These are phyloP conservation scores for Acrocyrtus sp. DNA, from an alignment of 2,888 invertebrate genomes.

Conservation along the genomic window DNA sequence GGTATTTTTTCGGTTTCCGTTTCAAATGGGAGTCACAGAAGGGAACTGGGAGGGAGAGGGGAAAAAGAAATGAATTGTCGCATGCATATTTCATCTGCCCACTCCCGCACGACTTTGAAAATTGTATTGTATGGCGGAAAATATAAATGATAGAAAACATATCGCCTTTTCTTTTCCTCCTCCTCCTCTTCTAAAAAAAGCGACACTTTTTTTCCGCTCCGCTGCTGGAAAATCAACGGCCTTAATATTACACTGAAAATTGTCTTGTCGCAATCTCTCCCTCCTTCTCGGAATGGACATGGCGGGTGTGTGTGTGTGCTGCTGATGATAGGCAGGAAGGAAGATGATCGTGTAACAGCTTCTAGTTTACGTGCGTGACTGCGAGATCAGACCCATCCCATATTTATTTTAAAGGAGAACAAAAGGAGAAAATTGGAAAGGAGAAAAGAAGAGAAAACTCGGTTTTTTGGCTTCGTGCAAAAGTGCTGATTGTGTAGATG, in stretches of 20 bases:
- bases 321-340: not conserved
- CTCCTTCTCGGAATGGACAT: not conserved
- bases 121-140: slow-evolving; percentile 20
- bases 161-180: slow-evolving; percentile 19
- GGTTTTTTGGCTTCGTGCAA: not conserved
- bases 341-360: not conserved
- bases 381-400: slow-evolving; percentile 8
- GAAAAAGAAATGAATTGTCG: slow-evolving; percentile 44
- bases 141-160: slow-evolving; percentile 47
- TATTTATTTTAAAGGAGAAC: slow-evolving; percentile 13
- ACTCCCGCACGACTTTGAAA: slow-evolving; percentile 11
- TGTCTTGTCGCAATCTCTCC: no score
- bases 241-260: no score
- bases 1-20: not conserved
- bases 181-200: not conserved
- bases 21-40: not conserved
- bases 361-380: not conserved
- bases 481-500: not conserved
- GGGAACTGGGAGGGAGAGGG: not conserved
- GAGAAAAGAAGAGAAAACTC: not conserved
- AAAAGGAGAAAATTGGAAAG: slow-evolving; percentile 3
- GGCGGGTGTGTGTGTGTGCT: not conserved
- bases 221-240: not conserved
- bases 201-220: slow-evolving; percentile 22
- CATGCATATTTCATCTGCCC: slow-evolving; percentile 51